These are phyloP conservation scores for Piscicola geometra DNA, from an alignment of 2,888 invertebrate genomes.

Conservation along the genomic window DNA sequence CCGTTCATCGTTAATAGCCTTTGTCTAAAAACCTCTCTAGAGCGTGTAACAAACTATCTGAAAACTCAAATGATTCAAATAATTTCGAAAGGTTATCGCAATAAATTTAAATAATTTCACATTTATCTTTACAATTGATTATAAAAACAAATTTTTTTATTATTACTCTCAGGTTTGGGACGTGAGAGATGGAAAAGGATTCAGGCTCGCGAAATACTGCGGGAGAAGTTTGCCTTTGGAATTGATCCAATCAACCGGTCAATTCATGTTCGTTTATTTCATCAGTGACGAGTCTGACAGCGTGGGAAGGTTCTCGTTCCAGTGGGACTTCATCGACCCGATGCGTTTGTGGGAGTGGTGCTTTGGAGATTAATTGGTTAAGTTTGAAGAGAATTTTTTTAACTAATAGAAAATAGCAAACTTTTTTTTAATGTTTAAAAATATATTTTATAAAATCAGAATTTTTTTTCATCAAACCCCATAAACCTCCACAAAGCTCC, in stretches of 20 bases:
- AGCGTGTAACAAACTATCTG: too few relatives aligned
- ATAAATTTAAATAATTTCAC: too few relatives aligned
- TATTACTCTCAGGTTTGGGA: not conserved
- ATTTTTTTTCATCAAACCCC: too few relatives aligned
- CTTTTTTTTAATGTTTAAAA: too few relatives aligned
- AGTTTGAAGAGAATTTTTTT: not conserved
- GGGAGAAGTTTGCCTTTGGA: not conserved
- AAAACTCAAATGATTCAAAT: too few relatives aligned
- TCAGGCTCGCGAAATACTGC: not conserved
- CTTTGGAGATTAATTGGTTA: not conserved
- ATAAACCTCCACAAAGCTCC: conserved; percentile 6
- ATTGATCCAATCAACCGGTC: not conserved
- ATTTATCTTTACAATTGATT: too few relatives aligned
- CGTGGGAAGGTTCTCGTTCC: not conserved
- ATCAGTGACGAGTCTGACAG: not conserved
- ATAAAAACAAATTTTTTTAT: too few relatives aligned
- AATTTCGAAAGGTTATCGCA: too few relatives aligned
- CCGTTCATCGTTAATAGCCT: too few relatives aligned
- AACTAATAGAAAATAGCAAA: too few relatives aligned
- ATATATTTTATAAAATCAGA: too few relatives aligned
- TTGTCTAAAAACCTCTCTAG: too few relatives aligned
- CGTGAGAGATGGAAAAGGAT: not conserved
- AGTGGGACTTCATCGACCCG: conserved; percentile 12
- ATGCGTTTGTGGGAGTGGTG: not conserved
- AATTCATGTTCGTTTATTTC: not conserved